These are phyloP conservation scores for Noctua janthe DNA, from an alignment of 2,888 invertebrate genomes.

Conservation along the genomic window DNA sequence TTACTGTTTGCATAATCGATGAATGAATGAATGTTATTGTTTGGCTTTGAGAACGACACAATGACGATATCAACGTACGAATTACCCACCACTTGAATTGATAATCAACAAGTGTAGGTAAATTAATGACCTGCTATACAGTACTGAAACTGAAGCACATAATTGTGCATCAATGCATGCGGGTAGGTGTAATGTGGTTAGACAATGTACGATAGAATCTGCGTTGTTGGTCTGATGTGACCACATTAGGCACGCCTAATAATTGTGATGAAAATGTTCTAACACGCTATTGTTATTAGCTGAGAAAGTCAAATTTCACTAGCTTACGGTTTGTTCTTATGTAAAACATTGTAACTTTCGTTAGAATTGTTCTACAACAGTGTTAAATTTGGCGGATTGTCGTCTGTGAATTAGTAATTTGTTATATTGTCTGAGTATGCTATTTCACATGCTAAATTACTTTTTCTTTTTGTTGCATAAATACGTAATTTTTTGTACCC, in stretches of 20 bases:
- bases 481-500: neutral
- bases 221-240: conserved; percentile 24
- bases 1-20: neutral
- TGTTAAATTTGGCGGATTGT: conserved; percentile 50
- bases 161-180: conserved; percentile 42
- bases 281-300: conserved; percentile 68
- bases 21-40: conserved; percentile 26
- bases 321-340: conserved; percentile 64
- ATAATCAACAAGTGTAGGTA: conserved; percentile 8
- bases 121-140: neutral
- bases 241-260: conserved; percentile 61
- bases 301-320: conserved; percentile 69
- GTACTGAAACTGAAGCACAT: conserved; percentile 24
- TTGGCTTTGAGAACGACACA: conserved; percentile 3
- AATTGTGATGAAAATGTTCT: conserved; percentile 66
- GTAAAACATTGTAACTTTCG: conserved; percentile 67
- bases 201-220: conserved; percentile 29
- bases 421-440: conserved; percentile 48
- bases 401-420: conserved; percentile 55
- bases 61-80: neutral
- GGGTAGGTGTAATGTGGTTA: conserved; percentile 47
- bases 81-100: conserved; percentile 15
- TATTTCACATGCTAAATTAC: conserved; percentile 36
- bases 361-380: conserved; percentile 56
- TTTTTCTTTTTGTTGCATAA: conserved; percentile 41